These are phyloP conservation scores for Drosophila athabasca DNA, from an alignment of 1,140 invertebrate species.

Conservation along the genomic window DNA sequence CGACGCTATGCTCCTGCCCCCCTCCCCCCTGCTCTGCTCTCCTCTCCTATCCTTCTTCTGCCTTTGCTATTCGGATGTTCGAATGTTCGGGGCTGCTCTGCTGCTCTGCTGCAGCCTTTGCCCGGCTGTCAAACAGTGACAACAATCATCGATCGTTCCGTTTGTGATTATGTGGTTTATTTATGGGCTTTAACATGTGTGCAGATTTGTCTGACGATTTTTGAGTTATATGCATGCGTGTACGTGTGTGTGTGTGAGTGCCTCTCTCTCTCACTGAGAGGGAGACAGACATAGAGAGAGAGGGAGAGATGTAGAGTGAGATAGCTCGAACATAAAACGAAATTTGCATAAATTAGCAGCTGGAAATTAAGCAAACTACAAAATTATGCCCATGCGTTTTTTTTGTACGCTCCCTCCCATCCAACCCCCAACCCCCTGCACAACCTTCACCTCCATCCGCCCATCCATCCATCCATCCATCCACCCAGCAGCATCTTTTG, in stretches of 20 bases:
- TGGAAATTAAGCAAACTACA: slow-evolving; percentile 74
- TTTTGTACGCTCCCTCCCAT: slow-evolving; percentile 20
- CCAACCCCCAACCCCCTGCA: slow-evolving; percentile 11
- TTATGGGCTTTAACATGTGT: slow-evolving; percentile 84
- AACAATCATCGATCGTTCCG: slow-evolving; percentile 84
- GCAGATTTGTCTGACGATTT: slow-evolving; percentile 83
- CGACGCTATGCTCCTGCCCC: slow-evolving; percentile 6
- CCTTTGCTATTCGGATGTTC: not conserved
- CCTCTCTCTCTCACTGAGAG: not conserved
- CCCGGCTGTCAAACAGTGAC: slow-evolving; percentile 81
- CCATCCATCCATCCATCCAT: slow-evolving; percentile 1
- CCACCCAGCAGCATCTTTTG: slow-evolving; percentile 55
- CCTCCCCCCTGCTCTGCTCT: not conserved
- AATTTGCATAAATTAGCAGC: slow-evolving; percentile 81
- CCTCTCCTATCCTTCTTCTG: not conserved
- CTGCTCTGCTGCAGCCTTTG: slow-evolving; percentile 35
- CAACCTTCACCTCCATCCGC: slow-evolving; percentile 5
- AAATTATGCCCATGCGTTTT: slow-evolving; percentile 49
- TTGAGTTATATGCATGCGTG: slow-evolving; percentile 74
- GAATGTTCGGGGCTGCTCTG: too few relatives aligned
- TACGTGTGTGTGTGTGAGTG: slow-evolving; percentile 24
- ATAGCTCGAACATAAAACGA: slow-evolving; percentile 41
- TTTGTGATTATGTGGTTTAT: slow-evolving; percentile 84
- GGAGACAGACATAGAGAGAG: slow-evolving; percentile 1
- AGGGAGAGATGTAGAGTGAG: not conserved